Base-by-base conservation (phyloP, 2,113 vertebrate genomes). In the Tychaedon coryphoeus region DNA sequence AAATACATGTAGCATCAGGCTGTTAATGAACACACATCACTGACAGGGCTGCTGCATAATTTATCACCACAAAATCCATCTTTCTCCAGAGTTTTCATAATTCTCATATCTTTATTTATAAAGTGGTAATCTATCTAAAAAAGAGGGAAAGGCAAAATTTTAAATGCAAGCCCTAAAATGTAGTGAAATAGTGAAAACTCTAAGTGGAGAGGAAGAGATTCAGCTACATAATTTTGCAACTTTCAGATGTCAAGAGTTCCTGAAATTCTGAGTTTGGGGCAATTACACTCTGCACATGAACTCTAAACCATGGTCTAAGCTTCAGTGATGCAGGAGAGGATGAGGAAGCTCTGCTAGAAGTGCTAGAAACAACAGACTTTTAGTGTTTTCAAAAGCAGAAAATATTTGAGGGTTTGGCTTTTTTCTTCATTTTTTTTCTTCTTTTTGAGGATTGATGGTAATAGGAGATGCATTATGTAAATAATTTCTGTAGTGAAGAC, bases 31-130 rank as follows among this genome's bases (percentile, higher is more conserved):
- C 60, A 50, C 78, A 40, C 58, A 38, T 10, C 51, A 22, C 77
- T 64, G 51, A 53, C 86, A 78, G 57, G 70, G 64, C 70, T 82
- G 10, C 62, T 79, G 91, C 57, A 76, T 78, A 85, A 87, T 67
- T 86, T 76, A 66, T 43, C 89, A 34, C 86, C 93, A 47, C 60
- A 76, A 85, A 80, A 18, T 25, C 75, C 8, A 0, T 25, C 88
- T 48, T 92, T 67, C 90, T 81, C 40, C 23, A 5, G 86, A 72
- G 71, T 48, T 91, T 70, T 77, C 64, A 14, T 69, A 36, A 76
- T 45, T 93, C 74, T 79, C 53, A 29, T 64, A 34, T 90, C 73
- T 91, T 93, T 87, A 85, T 76, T 29, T n/a, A 90, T 79, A 64
- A 95, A 88, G 65, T 4, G 13, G 48, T 81, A 23, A 77, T 38